A percentile compares a stretch with the other conserved stretches of the same genome.
Evolutionary conservation across 2,113 vertebrate species (phyloP).

Genomic region (Entosphenus tridentatus): DNA sequence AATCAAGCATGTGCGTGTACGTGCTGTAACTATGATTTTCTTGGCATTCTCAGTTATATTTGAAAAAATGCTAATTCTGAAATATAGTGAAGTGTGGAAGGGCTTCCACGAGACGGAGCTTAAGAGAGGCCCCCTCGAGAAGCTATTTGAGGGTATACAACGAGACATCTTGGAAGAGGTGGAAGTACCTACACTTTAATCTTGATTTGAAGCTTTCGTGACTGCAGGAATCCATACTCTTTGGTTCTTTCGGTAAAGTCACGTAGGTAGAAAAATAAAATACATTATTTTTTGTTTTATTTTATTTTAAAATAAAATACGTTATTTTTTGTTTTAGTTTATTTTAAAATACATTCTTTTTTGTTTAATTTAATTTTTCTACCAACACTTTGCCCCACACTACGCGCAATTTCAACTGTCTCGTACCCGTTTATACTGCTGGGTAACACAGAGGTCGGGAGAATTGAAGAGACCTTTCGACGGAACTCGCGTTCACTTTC

Average conservation of each 20-base stretch:
- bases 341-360: not conserved
- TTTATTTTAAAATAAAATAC: not conserved
- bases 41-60: not conserved
- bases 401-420: not conserved
- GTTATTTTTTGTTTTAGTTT: not conserved
- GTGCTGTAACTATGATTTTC: not conserved
- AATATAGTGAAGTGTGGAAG: not conserved
- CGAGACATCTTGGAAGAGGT: too few species aligned
- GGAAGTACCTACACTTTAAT: too few species aligned
- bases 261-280: too few species aligned
- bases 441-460: not conserved
- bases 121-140: too few species aligned
- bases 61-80: not conserved
- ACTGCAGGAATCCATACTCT: too few species aligned
- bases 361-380: not conserved
- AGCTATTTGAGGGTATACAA: too few species aligned
- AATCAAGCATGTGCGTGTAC: not conserved
- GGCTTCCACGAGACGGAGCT: not conserved
- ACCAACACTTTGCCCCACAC: not conserved
- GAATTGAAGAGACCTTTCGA: not conserved
- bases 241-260: too few species aligned
- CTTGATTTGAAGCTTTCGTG: too few species aligned
- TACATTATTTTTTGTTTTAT: too few species aligned
- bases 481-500: too few species aligned
- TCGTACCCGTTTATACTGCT: not conserved